Evolutionary conservation across 2,113 vertebrate genomes (phyloP).

Genomic region (Corythoichthys haematopterus): DNA sequence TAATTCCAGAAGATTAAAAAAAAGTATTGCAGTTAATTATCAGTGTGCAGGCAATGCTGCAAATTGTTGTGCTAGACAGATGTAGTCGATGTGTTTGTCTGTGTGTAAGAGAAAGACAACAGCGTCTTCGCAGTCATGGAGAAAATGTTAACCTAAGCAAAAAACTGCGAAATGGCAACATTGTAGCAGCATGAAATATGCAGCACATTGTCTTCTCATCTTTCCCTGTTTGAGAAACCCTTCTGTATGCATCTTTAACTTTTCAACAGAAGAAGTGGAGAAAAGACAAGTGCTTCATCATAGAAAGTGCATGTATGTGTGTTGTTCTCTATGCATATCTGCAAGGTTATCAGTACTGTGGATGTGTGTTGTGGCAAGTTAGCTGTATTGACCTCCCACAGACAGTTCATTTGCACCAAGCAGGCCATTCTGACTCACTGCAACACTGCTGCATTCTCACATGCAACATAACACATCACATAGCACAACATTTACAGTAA

Average conservation of each 20-base stretch:
- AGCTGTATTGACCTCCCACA: conserved; percentile 37
- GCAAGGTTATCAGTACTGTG: conserved; percentile 4
- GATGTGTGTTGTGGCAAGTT: conserved; percentile 26
- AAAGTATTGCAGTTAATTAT: not conserved
- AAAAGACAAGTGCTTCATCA: not conserved
- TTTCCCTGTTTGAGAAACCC: conserved; percentile 16
- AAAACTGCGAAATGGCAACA: conserved; percentile 28
- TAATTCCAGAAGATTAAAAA: conserved; percentile 11
- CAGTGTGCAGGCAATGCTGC: not conserved
- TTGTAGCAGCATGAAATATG: conserved; percentile 51
- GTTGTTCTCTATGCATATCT: not conserved
- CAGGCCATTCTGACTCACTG: conserved; percentile 49
- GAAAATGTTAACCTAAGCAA: conserved; percentile 51
- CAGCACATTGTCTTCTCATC: conserved; percentile 30
- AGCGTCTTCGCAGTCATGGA: conserved; percentile 23
- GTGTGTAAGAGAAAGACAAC: conserved; percentile 14
- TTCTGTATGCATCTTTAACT: not conserved
- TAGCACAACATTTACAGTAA: conserved; percentile 15
- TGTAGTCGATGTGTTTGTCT: not conserved
- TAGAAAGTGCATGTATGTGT: conserved; percentile 6
- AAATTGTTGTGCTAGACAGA: not conserved
- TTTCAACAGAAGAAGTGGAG: not conserved
- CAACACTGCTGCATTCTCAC: conserved; percentile 41
- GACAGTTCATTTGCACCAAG: conserved; percentile 49
- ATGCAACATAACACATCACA: conserved; percentile 20